Evolutionary conservation across 2,888 invertebrate genomes (phyloP).

Genomic region (Caenorhabditis sp.): DNA sequence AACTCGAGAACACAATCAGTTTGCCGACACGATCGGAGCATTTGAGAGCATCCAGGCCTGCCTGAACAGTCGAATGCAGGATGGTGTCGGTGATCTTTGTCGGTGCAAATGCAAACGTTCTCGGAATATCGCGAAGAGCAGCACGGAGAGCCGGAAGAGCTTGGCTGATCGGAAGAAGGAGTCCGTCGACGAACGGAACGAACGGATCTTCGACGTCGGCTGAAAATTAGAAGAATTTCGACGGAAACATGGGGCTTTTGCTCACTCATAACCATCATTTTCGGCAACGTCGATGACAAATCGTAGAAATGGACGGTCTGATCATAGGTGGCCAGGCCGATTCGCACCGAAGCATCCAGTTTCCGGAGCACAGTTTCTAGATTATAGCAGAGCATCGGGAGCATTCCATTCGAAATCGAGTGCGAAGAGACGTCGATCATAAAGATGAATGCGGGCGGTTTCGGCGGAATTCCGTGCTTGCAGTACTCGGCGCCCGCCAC

Average conservation of each 20-base stretch:
- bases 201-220: slow-evolving; percentile 97
- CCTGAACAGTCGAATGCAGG: slow-evolving; percentile 94
- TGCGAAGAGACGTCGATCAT: slow-evolving; percentile 98
- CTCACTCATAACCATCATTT: slow-evolving; percentile 79
- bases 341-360: slow-evolving; percentile 85
- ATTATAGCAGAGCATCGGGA: slow-evolving; percentile 89
- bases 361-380: slow-evolving; percentile 87
- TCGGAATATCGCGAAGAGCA: slow-evolving; percentile 91
- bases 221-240: slow-evolving; percentile 2
- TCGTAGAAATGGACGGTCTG: slow-evolving; percentile 95
- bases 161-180: slow-evolving; percentile 87
- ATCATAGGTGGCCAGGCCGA: slow-evolving; percentile 97
- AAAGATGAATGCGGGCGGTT: slow-evolving; percentile 95
- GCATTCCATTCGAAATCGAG: slow-evolving; percentile 91
- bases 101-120: slow-evolving; percentile 91
- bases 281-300: slow-evolving; percentile 83
- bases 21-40: slow-evolving; percentile 89
- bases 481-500: slow-evolving; percentile 98
- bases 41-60: slow-evolving; percentile 95
- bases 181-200: slow-evolving; percentile 95
- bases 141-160: slow-evolving; percentile 80
- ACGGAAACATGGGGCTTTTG: background rate
- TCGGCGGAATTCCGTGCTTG: slow-evolving; percentile 91
- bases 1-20: slow-evolving; percentile 94
- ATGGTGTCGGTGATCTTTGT: slow-evolving; percentile 96